These are phyloP conservation scores for Heterochromis multidens DNA, from an alignment of 2,113 vertebrate genomes.

Conservation along the genomic window DNA sequence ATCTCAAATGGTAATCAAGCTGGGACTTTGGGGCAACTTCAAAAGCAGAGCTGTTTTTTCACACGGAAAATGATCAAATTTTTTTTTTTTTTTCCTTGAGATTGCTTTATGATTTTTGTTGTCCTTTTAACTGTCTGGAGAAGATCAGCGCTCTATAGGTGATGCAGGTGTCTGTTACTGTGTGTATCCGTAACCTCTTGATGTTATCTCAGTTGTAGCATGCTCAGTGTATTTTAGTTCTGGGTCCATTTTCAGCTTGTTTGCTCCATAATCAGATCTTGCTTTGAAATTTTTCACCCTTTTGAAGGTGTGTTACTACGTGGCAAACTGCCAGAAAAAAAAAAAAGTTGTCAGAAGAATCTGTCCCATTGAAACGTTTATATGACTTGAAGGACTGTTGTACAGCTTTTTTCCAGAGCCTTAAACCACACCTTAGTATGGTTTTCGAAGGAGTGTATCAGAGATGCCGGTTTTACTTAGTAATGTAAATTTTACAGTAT, in stretches of 20 bases:
- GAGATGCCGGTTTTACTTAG: background rate
- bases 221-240: conserved; percentile 8
- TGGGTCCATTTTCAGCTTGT: conserved; percentile 17
- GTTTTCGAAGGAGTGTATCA: background rate
- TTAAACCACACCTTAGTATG: background rate
- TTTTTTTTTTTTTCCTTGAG: background rate
- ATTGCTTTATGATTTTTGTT: conserved; percentile 29
- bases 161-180: conserved; percentile 31
- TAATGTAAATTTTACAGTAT: background rate
- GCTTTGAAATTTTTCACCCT: conserved; percentile 15
- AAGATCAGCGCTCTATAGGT: conserved; percentile 18
- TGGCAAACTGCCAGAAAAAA: background rate
- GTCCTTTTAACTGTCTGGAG: conserved; percentile 25
- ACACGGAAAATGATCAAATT: conserved; percentile 34
- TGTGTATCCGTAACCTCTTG: conserved; percentile 2
- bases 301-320: conserved; percentile 10
- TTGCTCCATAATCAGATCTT: conserved; percentile 24
- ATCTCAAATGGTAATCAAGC: conserved; percentile 53
- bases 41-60: conserved; percentile 16
- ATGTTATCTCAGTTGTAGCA: conserved; percentile 34
- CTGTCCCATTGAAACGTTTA: background rate
- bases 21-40: conserved; percentile 32
- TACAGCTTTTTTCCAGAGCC: background rate
- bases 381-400: background rate
- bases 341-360: background rate